Evolutionary conservation across 2,888 invertebrate species (phyloP).

Genomic region (Phytoseiulus persimilis): DNA sequence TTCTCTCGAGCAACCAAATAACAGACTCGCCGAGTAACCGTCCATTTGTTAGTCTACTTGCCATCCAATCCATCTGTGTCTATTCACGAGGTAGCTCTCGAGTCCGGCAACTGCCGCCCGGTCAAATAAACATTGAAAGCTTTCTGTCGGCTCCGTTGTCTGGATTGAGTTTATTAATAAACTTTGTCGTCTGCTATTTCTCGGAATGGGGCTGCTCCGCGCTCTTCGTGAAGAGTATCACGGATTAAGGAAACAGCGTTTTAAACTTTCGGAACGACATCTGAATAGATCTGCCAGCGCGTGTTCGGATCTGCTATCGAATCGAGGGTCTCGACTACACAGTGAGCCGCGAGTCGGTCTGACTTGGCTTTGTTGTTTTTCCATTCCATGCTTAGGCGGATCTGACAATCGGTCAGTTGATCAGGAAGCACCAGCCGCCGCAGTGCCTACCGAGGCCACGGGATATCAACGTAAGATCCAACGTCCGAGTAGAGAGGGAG

Average conservation of each 20-base stretch:
- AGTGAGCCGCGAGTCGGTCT: not conserved
- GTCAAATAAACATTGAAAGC: no score
- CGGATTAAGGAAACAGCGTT: no score
- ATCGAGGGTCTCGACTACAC: not conserved
- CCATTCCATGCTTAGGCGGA: not conserved
- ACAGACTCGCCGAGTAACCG: not conserved
- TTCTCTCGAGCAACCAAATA: not conserved
- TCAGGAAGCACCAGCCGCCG: conserved; percentile 35
- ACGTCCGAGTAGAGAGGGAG: not conserved
- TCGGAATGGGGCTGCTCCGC: no score
- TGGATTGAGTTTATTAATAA: no score
- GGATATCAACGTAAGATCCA: conserved; percentile 26
- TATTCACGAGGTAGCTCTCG: not conserved
- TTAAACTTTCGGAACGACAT: not conserved
- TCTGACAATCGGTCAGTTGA: conserved; percentile 32
- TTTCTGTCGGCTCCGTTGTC: no score
- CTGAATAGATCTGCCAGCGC: not conserved
- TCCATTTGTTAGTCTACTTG: not conserved
- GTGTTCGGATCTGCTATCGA: not conserved
- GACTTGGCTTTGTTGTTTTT: not conserved
- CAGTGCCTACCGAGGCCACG: conserved; percentile 28
- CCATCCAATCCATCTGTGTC: not conserved
- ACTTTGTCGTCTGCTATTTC: no score
- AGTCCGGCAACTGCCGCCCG: no score
- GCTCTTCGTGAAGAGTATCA: no score